A percentile compares a stretch with the other conserved stretches of the same genome.
phyloP scores from a whole-genome alignment of 2,888 invertebrate species.

The Microctonus hyperodae region DNA sequence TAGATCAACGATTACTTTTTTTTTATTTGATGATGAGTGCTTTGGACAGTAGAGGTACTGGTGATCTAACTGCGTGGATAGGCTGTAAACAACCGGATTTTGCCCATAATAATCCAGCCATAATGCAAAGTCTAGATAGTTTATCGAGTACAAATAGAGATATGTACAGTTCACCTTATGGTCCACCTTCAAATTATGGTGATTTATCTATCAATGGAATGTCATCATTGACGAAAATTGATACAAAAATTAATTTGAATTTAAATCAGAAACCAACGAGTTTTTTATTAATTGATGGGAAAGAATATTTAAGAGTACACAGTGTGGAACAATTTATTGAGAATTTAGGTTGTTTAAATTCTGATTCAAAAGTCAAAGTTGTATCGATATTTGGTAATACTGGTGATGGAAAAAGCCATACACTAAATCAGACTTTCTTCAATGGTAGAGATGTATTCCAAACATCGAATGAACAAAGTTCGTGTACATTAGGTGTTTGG shows the following conservation, averaged over 20 bases:
- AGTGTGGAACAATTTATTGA: slow-evolving; percentile 67
- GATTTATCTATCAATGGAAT: slow-evolving; percentile 41
- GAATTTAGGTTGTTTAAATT: slow-evolving; percentile 64
- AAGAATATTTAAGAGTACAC: slow-evolving; percentile 69
- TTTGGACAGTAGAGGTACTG: slow-evolving; percentile 26
- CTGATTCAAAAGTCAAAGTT: slow-evolving; percentile 73
- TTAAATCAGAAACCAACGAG: slow-evolving; percentile 54
- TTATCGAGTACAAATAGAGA: slow-evolving; percentile 38
- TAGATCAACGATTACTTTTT: not conserved
- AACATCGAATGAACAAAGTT: slow-evolving; percentile 72
- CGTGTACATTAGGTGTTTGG: slow-evolving; percentile 82
- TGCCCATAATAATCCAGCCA: slow-evolving; percentile 51
- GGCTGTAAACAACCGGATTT: slow-evolving; percentile 37
- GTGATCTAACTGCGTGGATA: slow-evolving; percentile 28
- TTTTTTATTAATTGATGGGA: slow-evolving; percentile 70
- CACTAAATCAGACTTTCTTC: slow-evolving; percentile 75
- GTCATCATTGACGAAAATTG: slow-evolving; percentile 29
- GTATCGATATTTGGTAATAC: slow-evolving; percentile 86
- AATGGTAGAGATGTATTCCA: slow-evolving; percentile 69
- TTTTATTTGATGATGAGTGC: slow-evolving; percentile 33
- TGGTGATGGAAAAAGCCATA: slow-evolving; percentile 83
- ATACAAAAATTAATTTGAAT: slow-evolving; percentile 33
- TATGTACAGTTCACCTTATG: slow-evolving; percentile 30
- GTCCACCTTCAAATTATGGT: slow-evolving; percentile 28
- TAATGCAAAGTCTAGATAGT: slow-evolving; percentile 58